Percentiles rank a stretch among this genome's conserved stretches.
phyloP scores from a whole-genome alignment of 2,113 vertebrate genomes.

The Pholis gunnellus region DNA sequence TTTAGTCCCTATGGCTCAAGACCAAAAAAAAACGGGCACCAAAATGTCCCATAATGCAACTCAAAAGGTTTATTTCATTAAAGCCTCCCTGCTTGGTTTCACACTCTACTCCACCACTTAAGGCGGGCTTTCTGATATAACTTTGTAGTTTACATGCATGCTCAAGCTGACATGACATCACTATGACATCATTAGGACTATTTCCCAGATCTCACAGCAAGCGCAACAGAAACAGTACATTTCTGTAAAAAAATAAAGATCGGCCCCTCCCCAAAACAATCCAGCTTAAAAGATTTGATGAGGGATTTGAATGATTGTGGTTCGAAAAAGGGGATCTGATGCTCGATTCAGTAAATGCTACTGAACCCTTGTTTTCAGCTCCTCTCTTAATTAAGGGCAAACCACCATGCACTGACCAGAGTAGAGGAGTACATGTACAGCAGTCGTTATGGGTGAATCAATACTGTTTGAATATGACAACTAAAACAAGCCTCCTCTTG shows the following conservation, averaged over 20 bases:
- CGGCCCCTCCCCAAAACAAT: not conserved
- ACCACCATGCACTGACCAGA: not conserved
- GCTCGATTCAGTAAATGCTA: not conserved
- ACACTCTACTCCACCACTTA: not conserved
- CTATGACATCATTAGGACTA: not conserved
- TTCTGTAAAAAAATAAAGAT: not conserved
- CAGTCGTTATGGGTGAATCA: not conserved
- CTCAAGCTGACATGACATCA: not conserved
- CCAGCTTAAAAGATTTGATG: not conserved
- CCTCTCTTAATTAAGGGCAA: not conserved
- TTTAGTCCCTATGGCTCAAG: not conserved
- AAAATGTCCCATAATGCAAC: not conserved
- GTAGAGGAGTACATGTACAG: not conserved
- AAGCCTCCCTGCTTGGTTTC: not conserved
- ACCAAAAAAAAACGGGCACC: not conserved
- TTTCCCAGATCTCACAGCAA: not conserved
- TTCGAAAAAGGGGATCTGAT: not conserved
- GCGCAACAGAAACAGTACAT: not conserved
- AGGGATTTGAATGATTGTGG: not conserved
- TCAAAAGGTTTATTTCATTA: not conserved
- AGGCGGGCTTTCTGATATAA: not conserved
- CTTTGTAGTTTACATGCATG: not conserved
- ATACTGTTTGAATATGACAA: not conserved
- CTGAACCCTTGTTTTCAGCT: not conserved
- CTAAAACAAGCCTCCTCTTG: not conserved